Base-by-base conservation (phyloP, 2,888 invertebrate species). In the Spodoptera littoralis region DNA sequence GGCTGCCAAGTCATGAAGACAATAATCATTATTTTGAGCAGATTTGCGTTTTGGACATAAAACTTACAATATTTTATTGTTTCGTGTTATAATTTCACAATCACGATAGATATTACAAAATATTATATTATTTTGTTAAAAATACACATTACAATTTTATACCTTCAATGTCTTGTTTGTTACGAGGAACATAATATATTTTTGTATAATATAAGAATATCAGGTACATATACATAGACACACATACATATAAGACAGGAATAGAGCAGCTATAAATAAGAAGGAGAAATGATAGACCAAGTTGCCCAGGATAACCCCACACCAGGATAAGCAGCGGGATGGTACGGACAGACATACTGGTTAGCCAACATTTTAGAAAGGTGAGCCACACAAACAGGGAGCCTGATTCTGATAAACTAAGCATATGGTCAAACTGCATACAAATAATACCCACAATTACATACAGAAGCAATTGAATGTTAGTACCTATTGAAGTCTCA, bases 311-410 rank as follows among this genome's bases (percentile, higher is more conserved):
- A 52, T 51, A 48, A 50, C 65, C 46, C 63, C 61, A 69, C 64
- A 71, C 55, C 48, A 58, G 66, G 75, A 77, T 62, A 69, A 69
- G 66, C 62, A 58, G 64, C 45, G 62, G 71, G 60, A 56, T 64
- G 64, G 61, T 60, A 79, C 52, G 72, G 68, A 77, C 74, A 77
- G 56, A 74, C 52, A 62, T 24, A 72, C 58, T 68, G 67, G 75
- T 77, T 58, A 76, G 79, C 73, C 78, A 84, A 81, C 50, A 80
- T 62, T 82, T 81, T 77, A 89, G 88, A 90, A 90, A 90, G 89
- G 88, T 89, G 89, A 90, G 87, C 87, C 86, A 88, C 85, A 85
- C 82, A 84, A 82, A 83, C 79, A 84, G 63, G 79, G 72, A 57
- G 63, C 60, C 61, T 69, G 80, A 78, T 82, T 78, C 78, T 82